Base-by-base conservation (phyloP, 1,140 invertebrate genomes). In the Anoplolepis gracilipes region DNA sequence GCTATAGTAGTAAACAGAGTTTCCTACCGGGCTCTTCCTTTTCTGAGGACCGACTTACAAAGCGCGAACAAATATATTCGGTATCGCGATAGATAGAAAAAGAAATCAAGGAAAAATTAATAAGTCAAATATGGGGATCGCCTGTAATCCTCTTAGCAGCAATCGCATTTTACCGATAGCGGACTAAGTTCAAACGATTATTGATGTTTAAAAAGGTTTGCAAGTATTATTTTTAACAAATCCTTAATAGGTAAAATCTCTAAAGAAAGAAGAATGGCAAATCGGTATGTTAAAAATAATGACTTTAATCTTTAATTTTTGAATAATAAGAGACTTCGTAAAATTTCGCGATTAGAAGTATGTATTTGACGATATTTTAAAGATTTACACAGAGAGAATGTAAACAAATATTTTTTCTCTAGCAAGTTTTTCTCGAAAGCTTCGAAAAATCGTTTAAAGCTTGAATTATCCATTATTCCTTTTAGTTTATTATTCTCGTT, bases 11-110 rank as follows among this genome's bases (percentile, higher is more conserved):
- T 61, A 85, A 85, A 85, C 84, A 85, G 64, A 61, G 59, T 22
- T 49, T 70, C 49, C 10, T 28, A 10, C 19, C 22, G 46, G 77
- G 3, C 11, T 19, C n/a, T n/a, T 67, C n/a, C 39, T 82, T n/a
- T 53, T 53, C 25, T 25, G 7, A n/a, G n/a, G 33, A 70, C 36
- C 77, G 46, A 46, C 49, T 81, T 81, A 81, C n/a, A n/a, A n/a
- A n/a, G 25, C 53, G 78, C 78, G 78, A 81, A 36, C 78, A 81
- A 81, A 81, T 81, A 81, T 81, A 81, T 81, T 59, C 25, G 36
- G 33, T 36, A 33, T 13, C 65, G 13, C 49, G 36, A 11, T 36
- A 25, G 13, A 72, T 72, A 36, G 49, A 49, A 42, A 81, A 81
- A n/a, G n/a, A n/a, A 81, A 59, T 70, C 22, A 36, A 25, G 19